phyloP scores from a whole-genome alignment of 1,140 invertebrate genomes.

The Globodera ellingtonae region DNA sequence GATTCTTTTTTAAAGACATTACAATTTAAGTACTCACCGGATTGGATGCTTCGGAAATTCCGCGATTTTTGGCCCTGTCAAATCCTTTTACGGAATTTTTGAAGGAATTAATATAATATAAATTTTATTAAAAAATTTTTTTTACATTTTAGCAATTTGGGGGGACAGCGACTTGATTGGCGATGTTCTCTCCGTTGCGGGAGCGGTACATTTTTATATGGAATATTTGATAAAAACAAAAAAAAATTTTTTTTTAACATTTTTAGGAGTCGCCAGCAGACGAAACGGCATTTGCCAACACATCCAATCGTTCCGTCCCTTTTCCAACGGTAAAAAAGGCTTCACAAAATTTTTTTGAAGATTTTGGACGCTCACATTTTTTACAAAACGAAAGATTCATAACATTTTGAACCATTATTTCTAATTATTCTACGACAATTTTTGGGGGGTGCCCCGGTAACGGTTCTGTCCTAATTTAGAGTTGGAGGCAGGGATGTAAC shows the following conservation, averaged over 20 bases:
- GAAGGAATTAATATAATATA: no score
- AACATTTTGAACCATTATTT: no score
- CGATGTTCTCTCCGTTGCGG: neutral
- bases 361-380: neutral
- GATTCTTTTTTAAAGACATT: no score
- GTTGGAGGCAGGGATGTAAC: no score
- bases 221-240: neutral
- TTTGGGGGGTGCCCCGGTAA: no score
- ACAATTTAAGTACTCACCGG: no score
- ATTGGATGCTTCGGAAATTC: no score
- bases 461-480: no score
- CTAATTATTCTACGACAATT: no score
- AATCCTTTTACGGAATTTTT: no score
- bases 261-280: neutral
- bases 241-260: neutral
- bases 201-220: neutral
- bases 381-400: neutral
- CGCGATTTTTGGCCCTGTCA: no score
- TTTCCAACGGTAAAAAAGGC: neutral
- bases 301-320: neutral
- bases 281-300: neutral
- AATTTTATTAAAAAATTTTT: slow-evolving; percentile 11
- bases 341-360: no score
- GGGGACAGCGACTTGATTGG: slow-evolving; percentile 9
- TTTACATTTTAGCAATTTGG: slow-evolving; percentile 3